Conservation (phyloP, 2,113 vertebrate species). For the Brachypteracias leptosomus region DNA sequence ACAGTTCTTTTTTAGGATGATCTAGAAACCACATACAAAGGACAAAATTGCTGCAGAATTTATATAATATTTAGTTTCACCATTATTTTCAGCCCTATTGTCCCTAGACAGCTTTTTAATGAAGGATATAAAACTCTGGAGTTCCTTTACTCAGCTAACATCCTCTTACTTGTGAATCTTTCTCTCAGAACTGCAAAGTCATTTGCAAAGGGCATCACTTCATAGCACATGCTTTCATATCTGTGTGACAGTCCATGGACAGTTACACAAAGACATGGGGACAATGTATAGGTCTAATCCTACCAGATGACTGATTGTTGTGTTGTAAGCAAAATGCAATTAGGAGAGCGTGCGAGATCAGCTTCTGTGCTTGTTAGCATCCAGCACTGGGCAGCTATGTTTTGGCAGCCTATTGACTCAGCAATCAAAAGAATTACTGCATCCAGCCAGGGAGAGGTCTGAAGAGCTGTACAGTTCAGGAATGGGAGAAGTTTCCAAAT, state of each 20-base stretch:
- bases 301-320: not conserved
- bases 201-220: not conserved
- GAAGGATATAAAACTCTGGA: not conserved
- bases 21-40: not conserved
- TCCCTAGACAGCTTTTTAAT: not conserved
- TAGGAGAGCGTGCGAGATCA: not conserved
- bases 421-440: not conserved
- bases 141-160: not conserved
- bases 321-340: constrained; percentile 9
- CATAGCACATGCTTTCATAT: not conserved
- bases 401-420: constrained; percentile 5
- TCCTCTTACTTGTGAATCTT: not conserved
- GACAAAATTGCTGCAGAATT: not conserved
- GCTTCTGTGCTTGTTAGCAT: constrained; percentile 12
- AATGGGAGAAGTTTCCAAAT: not conserved
- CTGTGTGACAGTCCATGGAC: not conserved
- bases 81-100: not conserved
- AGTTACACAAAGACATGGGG: not conserved
- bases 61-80: not conserved
- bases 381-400: not conserved
- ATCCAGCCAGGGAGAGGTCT: not conserved
- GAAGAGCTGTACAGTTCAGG: not conserved
- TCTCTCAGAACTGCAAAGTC: not conserved
- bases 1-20: not conserved
- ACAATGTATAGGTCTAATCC: not conserved